Conservation (phyloP, 2,888 invertebrate species). For the Dorcus parallelipipedus region DNA sequence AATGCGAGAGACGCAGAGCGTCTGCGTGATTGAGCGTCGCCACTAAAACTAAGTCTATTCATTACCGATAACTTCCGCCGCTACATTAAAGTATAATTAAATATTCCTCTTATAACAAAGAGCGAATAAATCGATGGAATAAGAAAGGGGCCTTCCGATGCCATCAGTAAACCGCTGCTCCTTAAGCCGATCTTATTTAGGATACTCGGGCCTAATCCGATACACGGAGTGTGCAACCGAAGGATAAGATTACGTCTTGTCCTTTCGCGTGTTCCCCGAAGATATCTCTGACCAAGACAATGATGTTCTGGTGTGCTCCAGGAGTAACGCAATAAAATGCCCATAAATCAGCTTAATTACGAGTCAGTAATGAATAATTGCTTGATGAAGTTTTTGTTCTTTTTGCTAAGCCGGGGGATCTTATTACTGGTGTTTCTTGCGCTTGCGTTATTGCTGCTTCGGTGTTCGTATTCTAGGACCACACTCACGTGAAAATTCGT, state of each 20-base stretch:
- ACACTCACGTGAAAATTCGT: conserved; percentile 34
- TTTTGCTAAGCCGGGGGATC: conserved; percentile 3
- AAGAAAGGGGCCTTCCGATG: neutral
- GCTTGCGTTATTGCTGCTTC: conserved; percentile 14
- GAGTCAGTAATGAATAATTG: conserved; percentile 39
- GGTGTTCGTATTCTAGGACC: conserved; percentile 11
- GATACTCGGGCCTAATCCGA: conserved; percentile 16
- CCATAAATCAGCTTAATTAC: conserved; percentile 40
- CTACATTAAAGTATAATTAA: conserved; percentile 19
- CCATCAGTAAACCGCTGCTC: conserved; percentile 6
- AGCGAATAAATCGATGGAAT: conserved; percentile 1
- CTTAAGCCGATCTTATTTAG: neutral
- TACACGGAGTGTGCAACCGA: conserved; percentile 25
- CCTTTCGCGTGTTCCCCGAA: conserved; percentile 20
- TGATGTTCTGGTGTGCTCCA: neutral
- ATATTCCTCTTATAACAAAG: conserved; percentile 12
- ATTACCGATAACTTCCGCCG: conserved; percentile 26
- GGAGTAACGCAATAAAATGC: conserved; percentile 26
- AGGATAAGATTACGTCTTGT: conserved; percentile 29
- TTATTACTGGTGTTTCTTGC: conserved; percentile 3
- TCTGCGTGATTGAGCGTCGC: conserved; percentile 17
- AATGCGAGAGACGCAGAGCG: conserved; percentile 33
- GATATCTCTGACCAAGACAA: conserved; percentile 20
- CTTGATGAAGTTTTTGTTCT: conserved; percentile 12
- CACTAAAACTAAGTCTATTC: conserved; percentile 32